phyloP scores from a whole-genome alignment of 2,113 vertebrate species.

The Ctenodactylus gundi region DNA sequence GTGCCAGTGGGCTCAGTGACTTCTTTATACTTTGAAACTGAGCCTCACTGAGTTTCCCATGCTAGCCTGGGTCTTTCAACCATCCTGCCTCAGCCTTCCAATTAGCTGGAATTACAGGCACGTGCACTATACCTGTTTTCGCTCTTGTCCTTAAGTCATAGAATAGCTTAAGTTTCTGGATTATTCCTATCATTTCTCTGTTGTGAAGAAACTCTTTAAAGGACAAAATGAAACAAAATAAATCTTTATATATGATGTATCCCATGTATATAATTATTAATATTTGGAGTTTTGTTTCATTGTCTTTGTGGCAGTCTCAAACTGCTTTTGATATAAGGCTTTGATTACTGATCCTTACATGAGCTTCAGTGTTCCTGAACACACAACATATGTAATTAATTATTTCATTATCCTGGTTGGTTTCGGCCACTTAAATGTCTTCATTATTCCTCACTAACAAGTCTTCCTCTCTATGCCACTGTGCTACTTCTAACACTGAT shows the following conservation, averaged over 20 bases:
- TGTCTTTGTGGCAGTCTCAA: neutral
- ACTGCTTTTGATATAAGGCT: neutral
- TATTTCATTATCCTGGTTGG: neutral
- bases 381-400: neutral
- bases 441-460: neutral
- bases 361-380: too few relatives aligned
- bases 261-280: neutral
- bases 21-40: too few relatives aligned
- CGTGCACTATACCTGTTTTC: neutral
- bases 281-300: neutral
- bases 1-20: too few relatives aligned
- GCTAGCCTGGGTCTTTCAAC: neutral
- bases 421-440: constrained; percentile 14
- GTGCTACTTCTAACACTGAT: neutral
- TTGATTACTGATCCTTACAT: neutral
- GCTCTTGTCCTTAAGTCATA: neutral
- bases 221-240: neutral
- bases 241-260: too few relatives aligned
- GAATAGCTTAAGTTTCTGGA: neutral
- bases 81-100: neutral
- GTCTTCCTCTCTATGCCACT: neutral
- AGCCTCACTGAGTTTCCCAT: neutral
- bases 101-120: neutral
- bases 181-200: neutral
- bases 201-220: neutral